phyloP scores from a whole-genome alignment of 2,797 vertebrate genomes.

The Aldrovandia affinis region DNA sequence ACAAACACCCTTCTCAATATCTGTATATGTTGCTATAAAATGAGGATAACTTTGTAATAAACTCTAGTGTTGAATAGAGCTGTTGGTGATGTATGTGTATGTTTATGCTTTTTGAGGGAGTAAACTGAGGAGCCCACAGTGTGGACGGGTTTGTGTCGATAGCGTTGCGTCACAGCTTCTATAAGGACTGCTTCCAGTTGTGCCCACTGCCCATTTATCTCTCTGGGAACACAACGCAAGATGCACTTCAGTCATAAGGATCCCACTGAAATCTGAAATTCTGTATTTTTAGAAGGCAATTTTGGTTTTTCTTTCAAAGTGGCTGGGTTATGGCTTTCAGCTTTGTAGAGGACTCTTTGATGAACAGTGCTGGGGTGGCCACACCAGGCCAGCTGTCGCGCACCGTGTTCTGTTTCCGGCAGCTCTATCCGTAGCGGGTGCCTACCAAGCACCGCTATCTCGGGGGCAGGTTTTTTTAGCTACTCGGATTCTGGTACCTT shows the following conservation, averaged over 20 bases:
- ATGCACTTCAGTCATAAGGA: neutral
- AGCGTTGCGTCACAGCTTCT: neutral
- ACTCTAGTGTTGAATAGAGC: constrained; percentile 37
- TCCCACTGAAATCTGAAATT: neutral
- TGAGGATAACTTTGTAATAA: constrained; percentile 35
- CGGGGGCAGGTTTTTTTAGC: neutral
- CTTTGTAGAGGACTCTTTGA: neutral
- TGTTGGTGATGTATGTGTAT: neutral
- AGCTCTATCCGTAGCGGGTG: neutral
- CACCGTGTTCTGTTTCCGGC: neutral
- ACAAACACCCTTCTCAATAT: constrained; percentile 18
- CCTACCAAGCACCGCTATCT: neutral
- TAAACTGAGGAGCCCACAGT: neutral
- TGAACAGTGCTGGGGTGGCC: neutral
- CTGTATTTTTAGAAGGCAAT: neutral
- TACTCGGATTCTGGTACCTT: neutral
- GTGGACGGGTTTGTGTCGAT: neutral
- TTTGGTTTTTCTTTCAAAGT: neutral
- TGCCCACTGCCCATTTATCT: neutral
- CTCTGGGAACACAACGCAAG: neutral
- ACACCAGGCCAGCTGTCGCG: neutral
- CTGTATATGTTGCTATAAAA: constrained; percentile 36
- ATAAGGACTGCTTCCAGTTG: neutral
- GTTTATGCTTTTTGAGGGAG: neutral
- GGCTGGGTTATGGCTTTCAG: neutral